Evolutionary conservation across 2,113 vertebrate species (phyloP), one percentile per base, ranked within the genome.

Genomic region (Dunckerocampus dactyliophorus): DNA sequence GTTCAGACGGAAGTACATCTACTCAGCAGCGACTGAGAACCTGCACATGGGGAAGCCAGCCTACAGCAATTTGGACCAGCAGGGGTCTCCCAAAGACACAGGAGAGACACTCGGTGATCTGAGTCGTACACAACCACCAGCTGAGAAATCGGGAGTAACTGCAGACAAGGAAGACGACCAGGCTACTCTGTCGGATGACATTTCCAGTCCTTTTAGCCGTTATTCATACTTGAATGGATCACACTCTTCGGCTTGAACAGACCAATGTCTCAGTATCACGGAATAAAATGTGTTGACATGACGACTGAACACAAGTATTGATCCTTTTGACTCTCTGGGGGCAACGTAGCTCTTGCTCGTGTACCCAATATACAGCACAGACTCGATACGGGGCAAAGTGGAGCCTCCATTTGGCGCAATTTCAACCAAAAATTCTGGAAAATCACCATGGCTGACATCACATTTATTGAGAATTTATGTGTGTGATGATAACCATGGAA

Each of bases 1-100:
- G 19, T 3, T 21, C 21, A n/a, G 54, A 12, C 34, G 34, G 14
- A 43, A 37, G 54, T 56, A 56, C 19, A 13, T 42, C 2, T 56
- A 7, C 19, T 15, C 37, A 21, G 31, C 54, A 20, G 54, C 20
- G 13, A 56, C 19, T 20, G 39, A 19, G 39, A 56, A 56, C 42
- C 54, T 56, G 54, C 54, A 56, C 19, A 20, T 56, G 54, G 54
- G 54, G 19, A 56, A 20, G 39, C 54, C 54, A 21, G 13, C 54
- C 12, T 20, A 42, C 37, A 56, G 19, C 13, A 13, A 19, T 2
- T 39, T 56, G 37, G 54, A 56, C n/a, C 34, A 9, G 37, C 20
- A 4, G 12, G 39, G 13, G 13, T 12, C 3, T 14, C 14, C 39
- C 39, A 43, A 14, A 3, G 39, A 43, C 4, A 5, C 39, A 14